Base-by-base conservation (phyloP, 2,797 vertebrate genomes). In the Salarias fasciatus region DNA sequence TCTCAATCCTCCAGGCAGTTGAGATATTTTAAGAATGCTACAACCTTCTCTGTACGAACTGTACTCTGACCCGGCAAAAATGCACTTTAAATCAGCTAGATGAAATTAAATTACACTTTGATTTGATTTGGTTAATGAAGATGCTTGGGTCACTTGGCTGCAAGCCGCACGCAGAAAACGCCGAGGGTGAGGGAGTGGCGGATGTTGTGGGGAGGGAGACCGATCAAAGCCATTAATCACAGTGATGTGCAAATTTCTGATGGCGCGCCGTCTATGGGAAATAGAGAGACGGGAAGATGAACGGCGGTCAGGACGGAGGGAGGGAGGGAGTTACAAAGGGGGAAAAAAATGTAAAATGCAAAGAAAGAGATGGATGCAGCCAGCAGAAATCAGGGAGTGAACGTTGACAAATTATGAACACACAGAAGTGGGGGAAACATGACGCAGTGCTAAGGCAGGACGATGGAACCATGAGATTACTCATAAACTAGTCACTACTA, bases 181-280 rank as follows among this genome's bases (percentile, higher is more conserved):
- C 8, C 1, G 9, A 5, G 41, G 55, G 47, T 6, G 50, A 62
- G 58, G 50, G 33, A 71, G 58, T 52, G 65, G 65, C 12, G 40
- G 62, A 54, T 11, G 24, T n/a, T n/a, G n/a, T n/a, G 52, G 45
- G 8, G 43, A 62, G 54, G 68, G 57, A 54, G 78, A 77, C 56
- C 63, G 76, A 87, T 88, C 78, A 87, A 77, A 82, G 72, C 57
- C 76, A 85, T 89, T 88, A 82, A 88, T 89, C 85, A 84, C 73
- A 84, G 80, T 87, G 51, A 65, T 76, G 71, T 69, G 76, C 59
- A 77, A 37, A 74, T 79, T 77, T 79, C 72, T 55, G 15, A 56
- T 65, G 70, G 61, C 58, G 31, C 46, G 37, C 47, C 53, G 67
- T 56, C 72, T 43, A 5, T 48, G 61, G 82, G 67, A 73, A 3